A percentile compares a stretch with the other conserved stretches of the same genome.
These are phyloP conservation scores for Edolisoma coerulescens DNA, from an alignment of 2,113 vertebrate species.

Conservation along the genomic window DNA sequence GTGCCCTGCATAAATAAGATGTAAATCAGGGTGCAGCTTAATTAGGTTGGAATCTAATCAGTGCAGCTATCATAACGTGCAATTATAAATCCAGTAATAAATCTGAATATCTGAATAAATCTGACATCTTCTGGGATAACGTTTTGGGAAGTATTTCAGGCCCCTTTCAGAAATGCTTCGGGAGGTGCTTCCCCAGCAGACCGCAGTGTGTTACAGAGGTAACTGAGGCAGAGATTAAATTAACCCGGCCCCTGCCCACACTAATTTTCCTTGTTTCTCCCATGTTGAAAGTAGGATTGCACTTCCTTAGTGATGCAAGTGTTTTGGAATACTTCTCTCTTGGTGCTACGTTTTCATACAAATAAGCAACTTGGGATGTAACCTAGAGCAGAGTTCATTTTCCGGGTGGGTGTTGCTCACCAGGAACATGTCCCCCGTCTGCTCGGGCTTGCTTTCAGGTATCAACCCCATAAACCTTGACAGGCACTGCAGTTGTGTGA, in stretches of 20 bases:
- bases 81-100: not conserved
- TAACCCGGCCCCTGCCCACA: not conserved
- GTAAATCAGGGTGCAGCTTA: not conserved
- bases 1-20: not conserved
- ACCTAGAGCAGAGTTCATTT: not conserved
- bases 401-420: not conserved
- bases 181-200: not conserved
- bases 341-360: not conserved
- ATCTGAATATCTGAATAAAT: conserved; percentile 4
- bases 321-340: not conserved
- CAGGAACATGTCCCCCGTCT: not conserved
- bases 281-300: not conserved
- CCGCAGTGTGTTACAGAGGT: not conserved
- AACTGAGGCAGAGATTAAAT: not conserved
- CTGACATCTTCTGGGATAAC: not conserved
- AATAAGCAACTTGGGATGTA: not conserved
- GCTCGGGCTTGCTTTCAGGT: not conserved
- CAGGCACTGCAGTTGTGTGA: not conserved
- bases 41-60: conserved; percentile 21
- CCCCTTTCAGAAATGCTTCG: not conserved
- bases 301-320: not conserved
- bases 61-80: not conserved
- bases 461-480: not conserved
- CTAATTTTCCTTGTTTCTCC: not conserved
- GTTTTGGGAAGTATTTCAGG: not conserved